Base-by-base conservation (phyloP, 2,797 vertebrate genomes). In the Urophycis tenuis region DNA sequence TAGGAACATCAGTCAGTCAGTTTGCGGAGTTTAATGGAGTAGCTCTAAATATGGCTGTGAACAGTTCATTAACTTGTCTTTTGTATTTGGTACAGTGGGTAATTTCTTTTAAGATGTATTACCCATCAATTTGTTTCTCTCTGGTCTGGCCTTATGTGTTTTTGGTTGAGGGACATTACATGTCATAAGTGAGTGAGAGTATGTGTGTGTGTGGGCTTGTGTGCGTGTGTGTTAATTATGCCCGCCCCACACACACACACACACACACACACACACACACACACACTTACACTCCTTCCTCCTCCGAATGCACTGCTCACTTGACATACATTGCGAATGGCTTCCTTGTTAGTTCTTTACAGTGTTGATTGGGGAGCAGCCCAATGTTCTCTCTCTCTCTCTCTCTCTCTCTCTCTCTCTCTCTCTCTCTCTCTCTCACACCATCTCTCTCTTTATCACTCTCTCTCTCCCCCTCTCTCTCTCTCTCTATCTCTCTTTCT, bases 191-290 rank as follows among this genome's bases (percentile, higher is more conserved):
- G 36, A 39, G 53, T 64, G 2, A 22, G 53, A 2, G 22, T 64
- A 9, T 67, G 25, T 67, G 64, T 67, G 25, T 67, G 3, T 67
- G 25, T 67, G 64, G 29, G 64, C 29, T 5, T 67, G 64, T 67
- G 64, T 67, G 64, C 29, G n/a, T 67, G 60, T 67, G 60, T 67
- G 64, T 29, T 29, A 67, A 29, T 29, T 3, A 67, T n/a, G 7
- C 1, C 25, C 60, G 9, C 41, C 9, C 17, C 41, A 14, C 41
- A 14, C 15, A 15, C 41, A 45, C 19, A 45, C 60, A 29, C 22
- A n/a, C 60, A 73, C 76, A 81, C 19, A 11, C 19, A 39, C 41
- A 4, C 41, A 45, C 3, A 45, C 60, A 73, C 76, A 81, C 19
- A 11, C 19, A 39, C 41, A 4, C 41, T 15, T 17, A 45, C 11